A percentile compares a stretch with the other conserved stretches of the same genome.
phyloP scores from a whole-genome alignment of 2,888 invertebrate species.

The Lasioglossum villosulum region DNA sequence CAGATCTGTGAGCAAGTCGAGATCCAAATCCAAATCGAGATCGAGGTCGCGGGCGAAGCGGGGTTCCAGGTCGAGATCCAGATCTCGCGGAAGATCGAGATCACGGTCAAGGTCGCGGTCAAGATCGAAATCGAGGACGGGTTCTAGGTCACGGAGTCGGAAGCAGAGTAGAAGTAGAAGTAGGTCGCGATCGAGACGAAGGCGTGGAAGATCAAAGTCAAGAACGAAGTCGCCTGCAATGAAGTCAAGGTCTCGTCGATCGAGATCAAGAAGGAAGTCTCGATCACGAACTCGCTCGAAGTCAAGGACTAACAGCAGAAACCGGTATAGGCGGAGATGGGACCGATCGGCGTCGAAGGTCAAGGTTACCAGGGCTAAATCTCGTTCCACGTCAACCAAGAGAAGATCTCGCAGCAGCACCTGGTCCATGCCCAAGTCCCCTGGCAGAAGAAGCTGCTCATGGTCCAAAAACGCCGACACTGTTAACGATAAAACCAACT shows the following conservation, averaged over 20 bases:
- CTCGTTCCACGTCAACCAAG: slow-evolving; percentile 68
- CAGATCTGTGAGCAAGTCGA: slow-evolving; percentile 66
- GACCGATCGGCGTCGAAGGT: slow-evolving; percentile 73
- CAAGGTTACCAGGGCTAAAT: slow-evolving; percentile 77
- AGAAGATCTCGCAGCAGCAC: slow-evolving; percentile 86
- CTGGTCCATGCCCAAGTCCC: slow-evolving; percentile 87
- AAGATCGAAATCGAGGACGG: slow-evolving; percentile 66
- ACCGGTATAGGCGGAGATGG: slow-evolving; percentile 68
- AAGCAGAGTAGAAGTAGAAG: slow-evolving; percentile 63
- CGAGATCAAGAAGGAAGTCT: slow-evolving; percentile 73
- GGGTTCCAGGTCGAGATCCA: slow-evolving; percentile 63
- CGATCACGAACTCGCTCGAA: slow-evolving; percentile 72
- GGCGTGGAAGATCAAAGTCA: slow-evolving; percentile 68
- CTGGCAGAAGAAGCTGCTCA: slow-evolving; percentile 83
- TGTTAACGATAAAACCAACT: slow-evolving; percentile 33
- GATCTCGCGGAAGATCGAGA: slow-evolving; percentile 71
- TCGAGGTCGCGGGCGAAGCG: slow-evolving; percentile 61
- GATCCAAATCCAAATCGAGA: slow-evolving; percentile 65
- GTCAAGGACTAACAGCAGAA: slow-evolving; percentile 69
- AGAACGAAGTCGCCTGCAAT: slow-evolving; percentile 43
- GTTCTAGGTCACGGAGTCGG: slow-evolving; percentile 67
- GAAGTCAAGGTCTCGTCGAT: slow-evolving; percentile 65
- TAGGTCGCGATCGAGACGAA: slow-evolving; percentile 62
- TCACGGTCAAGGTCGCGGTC: slow-evolving; percentile 71
- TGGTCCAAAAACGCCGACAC: slow-evolving; percentile 85